Percentiles rank a stretch among this genome's conserved stretches.
Evolutionary conservation across 1,140 invertebrate genomes (phyloP).

Genomic region (Bombus polaris): DNA sequence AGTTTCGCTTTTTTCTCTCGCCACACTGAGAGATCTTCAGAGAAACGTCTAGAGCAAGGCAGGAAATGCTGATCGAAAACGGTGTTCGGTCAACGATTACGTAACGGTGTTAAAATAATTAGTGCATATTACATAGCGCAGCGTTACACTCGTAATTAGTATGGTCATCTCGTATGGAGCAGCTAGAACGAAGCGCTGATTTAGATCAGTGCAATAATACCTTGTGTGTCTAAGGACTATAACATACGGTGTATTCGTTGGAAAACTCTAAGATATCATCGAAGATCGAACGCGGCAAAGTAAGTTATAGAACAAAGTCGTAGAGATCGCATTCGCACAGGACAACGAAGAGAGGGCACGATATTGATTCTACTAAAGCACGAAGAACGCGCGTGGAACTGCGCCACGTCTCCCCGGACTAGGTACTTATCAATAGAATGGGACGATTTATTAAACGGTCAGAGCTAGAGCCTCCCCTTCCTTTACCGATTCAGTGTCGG

Average conservation of each 20-base stretch:
- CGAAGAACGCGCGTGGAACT: constrained; percentile 37
- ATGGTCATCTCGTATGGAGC: constrained; percentile 24
- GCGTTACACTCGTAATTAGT: constrained; percentile 58
- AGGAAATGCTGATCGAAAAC: constrained; percentile 58
- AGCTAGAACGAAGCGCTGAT: constrained; percentile 36
- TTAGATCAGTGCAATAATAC: background rate
- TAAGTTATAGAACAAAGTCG: background rate
- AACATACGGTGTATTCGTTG: background rate
- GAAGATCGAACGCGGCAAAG: background rate
- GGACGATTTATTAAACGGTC: constrained; percentile 53
- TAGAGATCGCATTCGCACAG: background rate
- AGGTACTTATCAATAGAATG: constrained; percentile 27
- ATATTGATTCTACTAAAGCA: constrained; percentile 50
- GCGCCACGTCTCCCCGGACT: background rate
- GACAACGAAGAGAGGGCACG: background rate
- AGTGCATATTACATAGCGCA: constrained; percentile 61
- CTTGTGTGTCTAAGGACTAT: background rate
- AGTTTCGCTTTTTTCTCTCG: constrained; percentile 27
- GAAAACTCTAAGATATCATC: background rate
- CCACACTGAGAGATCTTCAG: constrained; percentile 5
- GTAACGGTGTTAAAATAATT: constrained; percentile 73
- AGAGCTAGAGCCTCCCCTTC: constrained; percentile 37
- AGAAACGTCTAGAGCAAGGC: background rate
- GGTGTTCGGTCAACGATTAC: constrained; percentile 54
- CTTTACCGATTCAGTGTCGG: constrained; percentile 48